Conservation (phyloP, 2,113 vertebrate species). For the Panthera tigris region DNA sequence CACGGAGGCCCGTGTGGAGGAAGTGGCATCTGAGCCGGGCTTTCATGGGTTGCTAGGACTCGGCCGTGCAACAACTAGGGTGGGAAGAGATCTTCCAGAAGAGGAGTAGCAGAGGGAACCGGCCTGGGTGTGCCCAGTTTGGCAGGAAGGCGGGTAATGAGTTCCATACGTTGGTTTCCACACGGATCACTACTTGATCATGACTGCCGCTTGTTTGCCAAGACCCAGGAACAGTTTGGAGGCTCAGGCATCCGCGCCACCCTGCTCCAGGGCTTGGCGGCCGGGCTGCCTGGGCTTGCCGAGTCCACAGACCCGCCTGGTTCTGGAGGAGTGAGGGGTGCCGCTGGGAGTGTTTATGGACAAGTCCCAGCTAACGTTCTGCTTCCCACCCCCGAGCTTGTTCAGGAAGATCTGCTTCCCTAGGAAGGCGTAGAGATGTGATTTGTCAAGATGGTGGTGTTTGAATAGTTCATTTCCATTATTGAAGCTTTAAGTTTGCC, state of each 20-base stretch:
- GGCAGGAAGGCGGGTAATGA: conserved; percentile 38
- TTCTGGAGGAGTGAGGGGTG: background rate
- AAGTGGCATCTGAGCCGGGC: background rate
- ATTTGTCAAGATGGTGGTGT: background rate
- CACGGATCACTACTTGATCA: background rate
- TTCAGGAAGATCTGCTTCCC: background rate
- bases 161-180: conserved; percentile 26
- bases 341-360: background rate
- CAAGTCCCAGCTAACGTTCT: background rate
- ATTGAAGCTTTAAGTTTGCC: background rate
- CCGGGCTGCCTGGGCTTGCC: background rate
- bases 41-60: background rate
- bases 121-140: background rate
- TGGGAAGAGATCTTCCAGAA: background rate
- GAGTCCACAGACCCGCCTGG: background rate
- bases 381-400: background rate
- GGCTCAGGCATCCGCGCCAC: background rate
- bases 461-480: background rate
- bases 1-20: background rate
- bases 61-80: background rate
- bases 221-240: background rate
- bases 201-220: background rate
- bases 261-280: background rate
- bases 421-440: background rate
- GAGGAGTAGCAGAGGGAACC: background rate